phyloP scores from a whole-genome alignment of 1,140 invertebrate genomes.

The Samia ricini region DNA sequence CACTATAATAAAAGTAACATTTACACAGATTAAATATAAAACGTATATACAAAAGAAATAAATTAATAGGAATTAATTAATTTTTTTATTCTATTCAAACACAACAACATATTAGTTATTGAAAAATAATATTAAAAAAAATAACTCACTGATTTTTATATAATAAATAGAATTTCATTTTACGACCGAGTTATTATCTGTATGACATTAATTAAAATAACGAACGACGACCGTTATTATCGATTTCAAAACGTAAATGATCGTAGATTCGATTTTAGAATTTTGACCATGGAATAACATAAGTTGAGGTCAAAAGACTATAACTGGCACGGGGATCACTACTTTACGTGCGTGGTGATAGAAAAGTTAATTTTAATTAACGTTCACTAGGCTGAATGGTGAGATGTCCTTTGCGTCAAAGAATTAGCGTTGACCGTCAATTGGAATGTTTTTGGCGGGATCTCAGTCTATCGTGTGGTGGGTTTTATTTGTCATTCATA shows the following conservation, averaged over 20 bases:
- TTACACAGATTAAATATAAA: too few species aligned
- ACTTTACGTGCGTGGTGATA: neutral
- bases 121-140: constrained; percentile 5
- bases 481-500: too few species aligned
- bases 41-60: too few species aligned
- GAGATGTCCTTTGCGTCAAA: neutral
- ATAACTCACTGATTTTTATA: constrained; percentile 58
- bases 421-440: neutral
- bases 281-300: neutral
- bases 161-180: constrained; percentile 56
- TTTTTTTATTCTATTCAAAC: constrained; percentile 4
- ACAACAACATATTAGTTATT: too few species aligned
- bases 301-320: constrained; percentile 1
- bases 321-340: neutral
- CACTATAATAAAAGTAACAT: too few species aligned
- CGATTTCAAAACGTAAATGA: constrained; percentile 20
- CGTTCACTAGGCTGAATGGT: neutral
- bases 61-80: neutral
- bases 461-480: neutral
- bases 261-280: neutral
- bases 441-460: neutral
- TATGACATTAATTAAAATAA: neutral
- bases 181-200: constrained; percentile 28
- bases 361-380: neutral
- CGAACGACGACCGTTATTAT: constrained; percentile 14